A percentile compares a stretch with the other conserved stretches of the same genome.
phyloP scores from a whole-genome alignment of 2,888 invertebrate genomes.

The Fissipunctia ypsillon region DNA sequence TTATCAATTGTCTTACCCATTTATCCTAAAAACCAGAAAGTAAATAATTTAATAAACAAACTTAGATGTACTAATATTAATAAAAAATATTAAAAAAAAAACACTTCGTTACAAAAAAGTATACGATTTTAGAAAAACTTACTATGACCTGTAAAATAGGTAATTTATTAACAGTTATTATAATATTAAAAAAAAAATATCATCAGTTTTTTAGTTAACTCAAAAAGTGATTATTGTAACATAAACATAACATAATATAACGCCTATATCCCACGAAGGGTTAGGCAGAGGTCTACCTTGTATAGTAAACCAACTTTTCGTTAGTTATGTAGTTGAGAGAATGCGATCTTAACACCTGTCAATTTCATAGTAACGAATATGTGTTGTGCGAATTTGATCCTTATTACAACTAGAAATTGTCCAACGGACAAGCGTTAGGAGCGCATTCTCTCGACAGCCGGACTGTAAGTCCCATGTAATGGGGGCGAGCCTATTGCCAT shows the following conservation, averaged over 20 bases:
- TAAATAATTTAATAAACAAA: background rate
- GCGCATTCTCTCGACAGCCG: too few species aligned
- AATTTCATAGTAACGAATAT: too few species aligned
- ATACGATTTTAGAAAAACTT: background rate
- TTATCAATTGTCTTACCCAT: background rate
- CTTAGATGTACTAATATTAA: background rate
- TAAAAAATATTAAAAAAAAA: background rate
- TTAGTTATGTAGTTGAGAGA: too few species aligned
- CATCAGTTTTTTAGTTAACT: background rate
- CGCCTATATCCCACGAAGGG: background rate
- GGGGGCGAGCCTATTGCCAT: background rate
- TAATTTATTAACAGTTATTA: background rate
- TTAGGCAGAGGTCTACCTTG: background rate
- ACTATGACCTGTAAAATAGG: background rate
- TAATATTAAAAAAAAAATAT: background rate
- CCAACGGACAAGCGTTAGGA: too few species aligned
- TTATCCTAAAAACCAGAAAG: background rate
- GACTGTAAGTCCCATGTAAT: background rate
- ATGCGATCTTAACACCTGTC: too few species aligned
- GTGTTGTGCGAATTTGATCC: too few species aligned
- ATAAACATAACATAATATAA: too few species aligned
- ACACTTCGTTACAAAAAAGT: background rate
- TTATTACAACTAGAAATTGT: too few species aligned
- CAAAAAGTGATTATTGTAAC: background rate
- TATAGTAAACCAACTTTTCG: too few species aligned